Evolutionary conservation across 2,888 invertebrate genomes (phyloP), one percentile per base, ranked within the genome.

Genomic region (Keiferia lycopersicella): DNA sequence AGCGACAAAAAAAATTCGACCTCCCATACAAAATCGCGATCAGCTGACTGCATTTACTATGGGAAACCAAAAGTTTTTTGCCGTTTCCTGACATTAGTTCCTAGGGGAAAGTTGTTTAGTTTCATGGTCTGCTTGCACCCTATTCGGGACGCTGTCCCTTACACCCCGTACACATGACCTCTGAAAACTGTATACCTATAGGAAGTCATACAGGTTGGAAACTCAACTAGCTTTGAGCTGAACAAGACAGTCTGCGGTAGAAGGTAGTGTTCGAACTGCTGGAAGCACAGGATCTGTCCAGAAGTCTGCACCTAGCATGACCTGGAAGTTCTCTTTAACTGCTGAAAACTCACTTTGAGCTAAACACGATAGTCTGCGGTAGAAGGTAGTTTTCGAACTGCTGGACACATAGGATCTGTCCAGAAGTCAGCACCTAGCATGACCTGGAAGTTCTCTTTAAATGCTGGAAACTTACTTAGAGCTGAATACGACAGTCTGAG

Each of bases 281-380:
- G 94, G 48, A 97, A 95, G 77, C 96, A 95, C 58, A 94, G 88
- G 68, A 97, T 96, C 88, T 97, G 97, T 0, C 95, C 95, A 14
- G 95, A 93, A 0, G 96, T 97, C 90, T 97, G 97, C 45, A 97
- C 95, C 0, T 97, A 95, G 66, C 94, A 93, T 0, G 96, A 95
- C 51, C 97, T 34, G 34, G 34, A 34, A 34, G 8, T 7, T 10
- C 6, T 10, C 10, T 34, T 8, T 34, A 4, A 26, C 26, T 4
- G 26, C 34, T 20, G 16, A 1, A 38, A 20, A 50, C 92, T 88
- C 82, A 95, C 94, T 93, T 94, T 68, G 94, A 93, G 71, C 95
- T 94, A 81, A 94, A 97, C 2, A 96, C 94, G 56, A 95, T 92
- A 69, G 95, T 94, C 81, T 95, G 95, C 12, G 96, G 96, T 79